A percentile compares a stretch with the other conserved stretches of the same genome.
These are phyloP conservation scores for Natrix natrix DNA, from an alignment of 2,797 vertebrate genomes.

Conservation along the genomic window DNA sequence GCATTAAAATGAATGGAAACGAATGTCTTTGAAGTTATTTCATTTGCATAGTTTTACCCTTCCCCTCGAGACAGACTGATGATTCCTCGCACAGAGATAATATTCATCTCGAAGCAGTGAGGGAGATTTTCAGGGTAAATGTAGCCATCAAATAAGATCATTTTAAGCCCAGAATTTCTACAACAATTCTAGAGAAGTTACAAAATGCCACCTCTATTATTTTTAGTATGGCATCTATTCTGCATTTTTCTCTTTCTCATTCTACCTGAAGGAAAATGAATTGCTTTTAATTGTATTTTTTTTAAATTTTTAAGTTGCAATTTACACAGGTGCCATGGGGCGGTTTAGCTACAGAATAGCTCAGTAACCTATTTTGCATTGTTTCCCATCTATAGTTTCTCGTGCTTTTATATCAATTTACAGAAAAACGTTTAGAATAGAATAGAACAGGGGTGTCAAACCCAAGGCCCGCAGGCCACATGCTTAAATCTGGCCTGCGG, in stretches of 20 bases:
- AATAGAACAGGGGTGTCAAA: too few species aligned
- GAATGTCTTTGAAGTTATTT: slow-evolving; percentile 61
- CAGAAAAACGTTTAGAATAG: background rate
- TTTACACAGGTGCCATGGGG: background rate
- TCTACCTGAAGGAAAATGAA: background rate
- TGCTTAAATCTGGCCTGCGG: too few species aligned
- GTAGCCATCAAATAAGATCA: slow-evolving; percentile 1
- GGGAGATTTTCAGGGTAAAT: slow-evolving; percentile 55
- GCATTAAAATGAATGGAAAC: slow-evolving; percentile 65
- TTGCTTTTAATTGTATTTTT: background rate
- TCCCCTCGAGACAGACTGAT: slow-evolving; percentile 54
- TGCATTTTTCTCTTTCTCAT: background rate
- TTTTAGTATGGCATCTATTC: background rate
- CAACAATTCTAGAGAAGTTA: background rate
- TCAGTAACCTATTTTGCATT: background rate
- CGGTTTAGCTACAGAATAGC: background rate
- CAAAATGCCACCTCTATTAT: background rate
- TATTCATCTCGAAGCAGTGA: slow-evolving; percentile 53
- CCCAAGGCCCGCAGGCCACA: too few species aligned
- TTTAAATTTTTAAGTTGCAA: background rate
- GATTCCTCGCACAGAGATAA: slow-evolving; percentile 59
- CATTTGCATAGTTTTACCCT: slow-evolving; percentile 64
- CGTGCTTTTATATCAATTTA: background rate
- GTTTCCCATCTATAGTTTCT: background rate
- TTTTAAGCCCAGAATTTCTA: slow-evolving; percentile 58